Evolutionary conservation across 1,140 invertebrate genomes (phyloP).

Genomic region (Lepeophtheirus salmonis): DNA sequence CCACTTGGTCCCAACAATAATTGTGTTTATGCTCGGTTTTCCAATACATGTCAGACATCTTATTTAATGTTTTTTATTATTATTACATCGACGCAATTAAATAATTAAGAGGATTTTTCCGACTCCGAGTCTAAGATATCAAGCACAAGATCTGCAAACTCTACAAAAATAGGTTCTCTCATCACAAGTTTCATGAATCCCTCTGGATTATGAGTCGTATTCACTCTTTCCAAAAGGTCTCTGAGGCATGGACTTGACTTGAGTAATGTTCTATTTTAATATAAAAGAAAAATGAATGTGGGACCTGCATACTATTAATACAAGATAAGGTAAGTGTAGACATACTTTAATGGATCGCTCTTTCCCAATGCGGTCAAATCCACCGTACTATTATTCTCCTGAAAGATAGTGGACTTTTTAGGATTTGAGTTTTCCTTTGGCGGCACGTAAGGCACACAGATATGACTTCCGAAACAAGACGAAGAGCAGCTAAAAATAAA

Average conservation of each 20-base stretch:
- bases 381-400: not conserved
- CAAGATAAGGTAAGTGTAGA: not conserved
- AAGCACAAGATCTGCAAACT: conserved; percentile 11
- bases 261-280: not conserved
- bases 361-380: not conserved
- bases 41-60: conserved; percentile 4
- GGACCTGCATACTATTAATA: not conserved
- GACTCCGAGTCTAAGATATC: conserved; percentile 2
- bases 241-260: not conserved
- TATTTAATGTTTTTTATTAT: not conserved
- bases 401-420: not conserved
- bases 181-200: conserved; percentile 17
- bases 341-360: not conserved
- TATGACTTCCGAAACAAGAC: not conserved
- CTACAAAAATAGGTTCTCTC: conserved; percentile 14
- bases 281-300: not conserved
- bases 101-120: too few species aligned
- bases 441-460: not conserved
- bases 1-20: conserved; percentile 10
- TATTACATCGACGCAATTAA: not conserved
- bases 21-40: conserved; percentile 2
- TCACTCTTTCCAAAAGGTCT: not conserved
- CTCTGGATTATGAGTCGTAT: conserved; percentile 8
- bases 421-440: not conserved
- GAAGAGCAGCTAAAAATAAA: not conserved